These are phyloP conservation scores for Nasonia longicornis DNA, from an alignment of 1,140 invertebrate species.

Conservation along the genomic window DNA sequence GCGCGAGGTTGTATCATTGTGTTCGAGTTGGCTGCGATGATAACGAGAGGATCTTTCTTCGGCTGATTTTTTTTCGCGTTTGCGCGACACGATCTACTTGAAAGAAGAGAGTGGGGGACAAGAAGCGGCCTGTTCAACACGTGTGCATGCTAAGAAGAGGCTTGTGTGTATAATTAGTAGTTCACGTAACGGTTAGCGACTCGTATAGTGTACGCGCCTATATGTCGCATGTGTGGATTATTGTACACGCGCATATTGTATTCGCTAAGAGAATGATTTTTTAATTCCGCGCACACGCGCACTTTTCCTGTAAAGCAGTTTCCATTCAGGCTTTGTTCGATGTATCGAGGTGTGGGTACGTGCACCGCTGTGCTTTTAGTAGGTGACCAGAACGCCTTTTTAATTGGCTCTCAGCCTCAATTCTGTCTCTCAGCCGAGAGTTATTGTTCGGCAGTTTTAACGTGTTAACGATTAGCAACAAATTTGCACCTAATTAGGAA, in stretches of 20 bases:
- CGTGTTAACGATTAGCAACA: neutral
- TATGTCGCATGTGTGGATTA: neutral
- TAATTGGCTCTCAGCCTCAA: neutral
- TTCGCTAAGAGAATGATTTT: neutral
- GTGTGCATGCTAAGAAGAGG: neutral
- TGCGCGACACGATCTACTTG: neutral
- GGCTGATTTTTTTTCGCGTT: neutral
- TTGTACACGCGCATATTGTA: neutral
- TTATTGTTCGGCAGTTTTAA: neutral
- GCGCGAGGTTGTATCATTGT: neutral
- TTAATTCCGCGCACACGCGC: neutral
- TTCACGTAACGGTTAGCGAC: conserved; percentile 20
- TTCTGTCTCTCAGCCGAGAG: neutral
- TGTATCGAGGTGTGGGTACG: neutral
- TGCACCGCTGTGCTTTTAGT: neutral
- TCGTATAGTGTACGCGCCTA: neutral
- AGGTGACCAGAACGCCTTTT: conserved; percentile 14
- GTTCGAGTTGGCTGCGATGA: neutral
- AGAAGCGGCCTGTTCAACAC: neutral
- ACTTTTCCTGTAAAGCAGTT: neutral
- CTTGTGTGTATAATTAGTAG: conserved; percentile 31
- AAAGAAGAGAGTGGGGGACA: too few species aligned
- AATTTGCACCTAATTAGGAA: neutral
- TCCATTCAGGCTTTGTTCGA: conserved; percentile 3
- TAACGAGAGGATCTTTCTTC: neutral